phyloP scores from a whole-genome alignment of 35 echinoderm and acorn worm genomes.

The Strongylocentrotus purpuratus region DNA sequence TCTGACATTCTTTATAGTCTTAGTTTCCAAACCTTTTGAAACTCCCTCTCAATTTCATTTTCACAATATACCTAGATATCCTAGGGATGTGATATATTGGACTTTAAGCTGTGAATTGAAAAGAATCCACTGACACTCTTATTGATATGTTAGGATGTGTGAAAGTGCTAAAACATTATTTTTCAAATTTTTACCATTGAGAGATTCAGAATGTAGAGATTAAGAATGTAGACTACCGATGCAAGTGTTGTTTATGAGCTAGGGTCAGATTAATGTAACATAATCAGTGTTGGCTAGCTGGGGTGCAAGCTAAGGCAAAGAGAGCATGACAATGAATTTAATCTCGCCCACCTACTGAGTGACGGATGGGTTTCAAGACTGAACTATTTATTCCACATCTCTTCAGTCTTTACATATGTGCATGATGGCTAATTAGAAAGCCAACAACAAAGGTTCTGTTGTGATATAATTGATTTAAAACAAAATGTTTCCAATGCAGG shows the following conservation, averaged over 20 bases:
- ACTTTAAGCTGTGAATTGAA: too few relatives aligned
- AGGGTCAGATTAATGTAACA: background rate
- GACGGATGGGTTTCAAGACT: background rate
- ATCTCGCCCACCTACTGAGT: background rate
- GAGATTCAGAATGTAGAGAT: background rate
- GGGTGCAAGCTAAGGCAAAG: background rate
- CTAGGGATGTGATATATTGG: too few relatives aligned
- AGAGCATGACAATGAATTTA: constrained; percentile 10
- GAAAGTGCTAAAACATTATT: too few relatives aligned
- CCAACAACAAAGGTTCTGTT: too few relatives aligned
- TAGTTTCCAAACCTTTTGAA: background rate
- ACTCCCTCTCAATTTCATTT: too few relatives aligned
- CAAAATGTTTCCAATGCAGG: too few relatives aligned
- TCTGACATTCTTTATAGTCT: background rate
- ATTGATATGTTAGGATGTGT: too few relatives aligned
- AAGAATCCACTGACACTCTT: too few relatives aligned
- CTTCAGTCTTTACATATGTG: background rate
- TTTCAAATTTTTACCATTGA: background rate
- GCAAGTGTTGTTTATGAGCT: background rate
- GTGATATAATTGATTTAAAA: too few relatives aligned
- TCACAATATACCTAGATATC: too few relatives aligned
- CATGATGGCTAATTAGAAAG: background rate
- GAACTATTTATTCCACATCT: background rate
- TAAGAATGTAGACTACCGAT: background rate
- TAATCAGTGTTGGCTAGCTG: background rate